Conservation (phyloP, 2,888 invertebrate species). For the Amiota minor region DNA sequence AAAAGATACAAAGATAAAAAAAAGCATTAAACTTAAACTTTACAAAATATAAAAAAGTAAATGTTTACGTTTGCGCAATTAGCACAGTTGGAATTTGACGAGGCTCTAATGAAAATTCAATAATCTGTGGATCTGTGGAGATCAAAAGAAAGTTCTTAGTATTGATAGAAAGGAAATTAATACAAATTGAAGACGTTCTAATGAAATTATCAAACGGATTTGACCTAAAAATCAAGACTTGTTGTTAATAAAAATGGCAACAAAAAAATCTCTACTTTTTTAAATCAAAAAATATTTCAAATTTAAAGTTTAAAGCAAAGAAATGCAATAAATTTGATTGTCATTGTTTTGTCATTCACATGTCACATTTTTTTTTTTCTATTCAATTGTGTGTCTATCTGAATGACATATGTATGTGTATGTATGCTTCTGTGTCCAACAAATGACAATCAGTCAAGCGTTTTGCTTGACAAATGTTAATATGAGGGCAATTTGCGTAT, state of each 20-base stretch:
- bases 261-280: not conserved
- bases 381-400: too few species aligned
- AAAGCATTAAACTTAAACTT: not conserved
- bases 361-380: too few species aligned
- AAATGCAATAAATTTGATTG: too few species aligned
- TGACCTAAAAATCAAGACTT: slow-evolving; percentile 6
- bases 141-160: not conserved
- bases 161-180: not conserved
- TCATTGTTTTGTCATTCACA: too few species aligned
- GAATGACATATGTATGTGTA: too few species aligned
- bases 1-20: not conserved
- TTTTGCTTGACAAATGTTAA: slow-evolving; percentile 19
- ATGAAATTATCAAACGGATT: slow-evolving; percentile 10
- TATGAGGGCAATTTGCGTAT: slow-evolving; percentile 14
- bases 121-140: not conserved
- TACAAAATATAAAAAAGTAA: not conserved
- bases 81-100: not conserved
- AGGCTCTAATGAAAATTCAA: slow-evolving; percentile 6
- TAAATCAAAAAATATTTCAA: not conserved
- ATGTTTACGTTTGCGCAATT: slow-evolving; percentile 10
- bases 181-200: not conserved
- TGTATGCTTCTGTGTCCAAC: too few species aligned
- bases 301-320: not conserved
- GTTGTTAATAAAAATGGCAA: too few species aligned
- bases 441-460: slow-evolving; percentile 10